A percentile compares a stretch with the other conserved stretches of the same genome.
Conservation (phyloP, 2,888 invertebrate species). For the Auanema sp. region DNA sequence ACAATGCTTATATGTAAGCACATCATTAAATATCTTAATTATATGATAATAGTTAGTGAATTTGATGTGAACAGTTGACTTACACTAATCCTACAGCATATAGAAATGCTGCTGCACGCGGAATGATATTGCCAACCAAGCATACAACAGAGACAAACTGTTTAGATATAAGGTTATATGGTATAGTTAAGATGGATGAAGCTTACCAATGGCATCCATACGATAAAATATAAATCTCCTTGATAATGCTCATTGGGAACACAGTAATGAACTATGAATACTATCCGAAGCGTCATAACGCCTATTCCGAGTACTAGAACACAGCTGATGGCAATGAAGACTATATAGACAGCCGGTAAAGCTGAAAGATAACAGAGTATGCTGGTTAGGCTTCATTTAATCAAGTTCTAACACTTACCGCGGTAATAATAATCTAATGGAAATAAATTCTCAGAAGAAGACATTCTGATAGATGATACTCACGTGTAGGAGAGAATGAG, state of each 20-base stretch:
- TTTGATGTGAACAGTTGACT: not conserved
- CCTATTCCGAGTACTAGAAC: constrained; percentile 15
- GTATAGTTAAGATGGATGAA: too few relatives aligned
- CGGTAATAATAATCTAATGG: too few relatives aligned
- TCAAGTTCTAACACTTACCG: too few relatives aligned
- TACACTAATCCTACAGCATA: constrained; percentile 22
- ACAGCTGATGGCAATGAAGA: constrained; percentile 22
- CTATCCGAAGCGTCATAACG: constrained; percentile 18
- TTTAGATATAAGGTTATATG: not conserved
- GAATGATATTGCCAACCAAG: constrained; percentile 21
- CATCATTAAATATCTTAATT: constrained; percentile 22
- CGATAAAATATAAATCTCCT: constrained; percentile 23
- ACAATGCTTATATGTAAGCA: constrained; percentile 21
- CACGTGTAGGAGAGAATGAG: too few relatives aligned
- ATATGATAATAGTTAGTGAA: too few relatives aligned
- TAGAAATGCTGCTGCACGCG: constrained; percentile 18
- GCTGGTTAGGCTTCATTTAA: too few relatives aligned
- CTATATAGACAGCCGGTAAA: constrained; percentile 20
- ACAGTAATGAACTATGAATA: constrained; percentile 20
- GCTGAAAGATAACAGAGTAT: constrained; percentile 20
- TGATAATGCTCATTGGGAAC: constrained; percentile 20
- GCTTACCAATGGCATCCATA: constrained; percentile 23
- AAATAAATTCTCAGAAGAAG: too few relatives aligned
- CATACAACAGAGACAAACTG: constrained; percentile 20
- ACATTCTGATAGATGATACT: too few relatives aligned